These are phyloP conservation scores for Athene noctua DNA, from an alignment of 2,113 vertebrate species.

Conservation along the genomic window DNA sequence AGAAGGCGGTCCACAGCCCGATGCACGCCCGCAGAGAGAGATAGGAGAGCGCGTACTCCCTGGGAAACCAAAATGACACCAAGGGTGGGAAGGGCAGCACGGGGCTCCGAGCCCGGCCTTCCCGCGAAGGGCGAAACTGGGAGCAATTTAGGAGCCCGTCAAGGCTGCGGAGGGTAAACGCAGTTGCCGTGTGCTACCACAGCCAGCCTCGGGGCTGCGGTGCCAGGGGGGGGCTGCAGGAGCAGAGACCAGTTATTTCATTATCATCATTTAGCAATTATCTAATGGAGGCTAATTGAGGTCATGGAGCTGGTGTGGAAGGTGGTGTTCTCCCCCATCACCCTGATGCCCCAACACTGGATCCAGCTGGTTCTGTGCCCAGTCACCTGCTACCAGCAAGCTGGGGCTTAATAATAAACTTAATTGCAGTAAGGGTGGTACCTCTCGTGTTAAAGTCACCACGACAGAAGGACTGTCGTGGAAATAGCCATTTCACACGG, in stretches of 20 bases:
- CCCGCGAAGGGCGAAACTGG: no score
- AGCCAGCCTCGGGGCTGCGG: no score
- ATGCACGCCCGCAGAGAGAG: no score
- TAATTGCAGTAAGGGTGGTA: not conserved
- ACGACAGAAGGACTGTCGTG: not conserved
- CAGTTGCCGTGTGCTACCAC: no score
- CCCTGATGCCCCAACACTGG: rapidly evolving
- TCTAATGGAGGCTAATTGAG: not conserved
- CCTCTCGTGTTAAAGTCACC: not conserved
- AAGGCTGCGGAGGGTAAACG: no score
- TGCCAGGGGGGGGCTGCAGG: not conserved
- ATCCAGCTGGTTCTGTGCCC: not conserved
- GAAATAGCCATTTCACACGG: not conserved
- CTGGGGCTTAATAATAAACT: not conserved
- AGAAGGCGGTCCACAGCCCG: no score
- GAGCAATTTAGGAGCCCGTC: no score
- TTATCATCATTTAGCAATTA: not conserved
- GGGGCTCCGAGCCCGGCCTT: no score
- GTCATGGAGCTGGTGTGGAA: not conserved
- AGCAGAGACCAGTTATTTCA: not conserved
- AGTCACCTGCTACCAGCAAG: not conserved
- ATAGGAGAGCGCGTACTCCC: no score
- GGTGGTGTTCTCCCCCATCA: not conserved
- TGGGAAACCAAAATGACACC: no score
- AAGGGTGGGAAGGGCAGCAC: no score